Percentiles rank a stretch among this genome's conserved stretches.
phyloP scores from a whole-genome alignment of 1,140 invertebrate species.

The Euborellia annulipes region DNA sequence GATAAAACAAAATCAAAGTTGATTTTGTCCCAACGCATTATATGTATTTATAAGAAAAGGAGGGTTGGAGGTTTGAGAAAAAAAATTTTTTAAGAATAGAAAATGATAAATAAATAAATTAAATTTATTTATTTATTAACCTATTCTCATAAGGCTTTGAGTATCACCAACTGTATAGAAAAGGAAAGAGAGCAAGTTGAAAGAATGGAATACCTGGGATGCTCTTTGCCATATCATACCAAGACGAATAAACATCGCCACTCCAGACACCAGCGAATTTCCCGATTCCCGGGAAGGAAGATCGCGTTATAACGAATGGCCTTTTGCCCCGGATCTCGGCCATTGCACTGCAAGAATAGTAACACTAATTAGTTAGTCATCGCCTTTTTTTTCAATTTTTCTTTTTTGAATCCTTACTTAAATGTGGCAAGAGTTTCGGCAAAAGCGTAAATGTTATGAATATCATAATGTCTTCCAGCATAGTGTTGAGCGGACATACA shows the following conservation, averaged over 20 bases:
- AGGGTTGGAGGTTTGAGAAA: no score
- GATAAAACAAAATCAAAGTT: no score
- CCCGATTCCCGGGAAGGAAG: conserved; percentile 66
- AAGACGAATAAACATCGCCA: conserved; percentile 59
- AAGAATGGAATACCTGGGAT: conserved; percentile 33
- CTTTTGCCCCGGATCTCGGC: conserved; percentile 45
- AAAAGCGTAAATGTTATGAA: conserved; percentile 15
- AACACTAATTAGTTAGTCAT: no score
- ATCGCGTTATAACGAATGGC: conserved; percentile 69
- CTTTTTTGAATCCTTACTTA: conserved; percentile 7
- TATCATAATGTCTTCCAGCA: conserved; percentile 50
- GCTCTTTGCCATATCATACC: conserved; percentile 47
- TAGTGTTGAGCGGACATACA: conserved; percentile 69
- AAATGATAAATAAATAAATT: no score
- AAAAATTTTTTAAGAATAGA: no score
- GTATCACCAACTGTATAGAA: no score
- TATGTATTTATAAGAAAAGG: no score
- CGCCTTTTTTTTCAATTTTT: no score
- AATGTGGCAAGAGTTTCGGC: conserved; percentile 9
- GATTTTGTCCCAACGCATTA: no score
- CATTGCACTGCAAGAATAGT: conserved; percentile 44
- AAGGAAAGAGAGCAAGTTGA: no score
- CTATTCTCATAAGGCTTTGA: no score
- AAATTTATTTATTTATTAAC: no score
- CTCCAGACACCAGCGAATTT: conserved; percentile 78